phyloP scores from a whole-genome alignment of 2,113 vertebrate genomes.

The Myiagra hebetior region DNA sequence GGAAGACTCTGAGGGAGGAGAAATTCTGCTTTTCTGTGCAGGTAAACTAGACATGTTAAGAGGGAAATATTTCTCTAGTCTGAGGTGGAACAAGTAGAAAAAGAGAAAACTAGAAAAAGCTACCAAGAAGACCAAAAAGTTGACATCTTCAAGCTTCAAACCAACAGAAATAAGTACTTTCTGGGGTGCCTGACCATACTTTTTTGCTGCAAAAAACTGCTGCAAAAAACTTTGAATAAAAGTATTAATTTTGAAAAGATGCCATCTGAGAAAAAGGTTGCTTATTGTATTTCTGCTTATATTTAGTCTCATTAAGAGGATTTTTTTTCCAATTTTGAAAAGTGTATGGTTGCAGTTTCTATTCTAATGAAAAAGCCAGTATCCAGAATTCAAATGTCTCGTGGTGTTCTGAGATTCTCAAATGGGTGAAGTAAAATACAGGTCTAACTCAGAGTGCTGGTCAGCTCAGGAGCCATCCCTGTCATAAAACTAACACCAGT shows the following conservation, averaged over 20 bases:
- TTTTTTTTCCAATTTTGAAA: background rate
- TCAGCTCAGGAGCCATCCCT: background rate
- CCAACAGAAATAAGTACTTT: background rate
- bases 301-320: background rate
- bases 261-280: background rate
- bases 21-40: background rate
- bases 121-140: background rate
- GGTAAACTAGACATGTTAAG: background rate
- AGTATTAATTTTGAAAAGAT: background rate
- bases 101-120: background rate
- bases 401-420: background rate
- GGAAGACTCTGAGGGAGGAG: background rate
- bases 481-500: background rate
- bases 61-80: background rate
- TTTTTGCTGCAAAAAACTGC: background rate
- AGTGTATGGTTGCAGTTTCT: background rate
- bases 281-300: background rate
- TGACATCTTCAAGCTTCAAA: background rate
- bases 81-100: background rate
- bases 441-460: background rate
- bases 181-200: background rate
- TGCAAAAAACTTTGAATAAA: background rate
- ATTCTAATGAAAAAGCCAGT: background rate
- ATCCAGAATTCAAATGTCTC: background rate
- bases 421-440: background rate